phyloP scores from a whole-genome alignment of 2,113 vertebrate species.

The Tonatia bakeri region DNA sequence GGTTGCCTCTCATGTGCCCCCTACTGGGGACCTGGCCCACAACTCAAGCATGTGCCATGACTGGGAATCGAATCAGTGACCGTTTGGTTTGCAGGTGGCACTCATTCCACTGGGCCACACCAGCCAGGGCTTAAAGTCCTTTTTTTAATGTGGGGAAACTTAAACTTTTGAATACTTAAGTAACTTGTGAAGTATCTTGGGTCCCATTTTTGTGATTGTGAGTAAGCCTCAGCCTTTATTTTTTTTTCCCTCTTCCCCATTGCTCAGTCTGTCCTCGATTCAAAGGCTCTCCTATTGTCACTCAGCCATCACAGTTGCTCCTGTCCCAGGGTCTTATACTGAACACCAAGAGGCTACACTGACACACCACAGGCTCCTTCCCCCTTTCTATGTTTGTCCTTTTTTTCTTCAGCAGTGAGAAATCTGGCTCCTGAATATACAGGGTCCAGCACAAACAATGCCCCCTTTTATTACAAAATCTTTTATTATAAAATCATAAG shows the following conservation, averaged over 20 bases:
- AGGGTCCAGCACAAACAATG: too few relatives aligned
- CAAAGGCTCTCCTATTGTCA: neutral
- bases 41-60: too few relatives aligned
- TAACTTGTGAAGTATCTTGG: neutral
- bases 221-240: neutral
- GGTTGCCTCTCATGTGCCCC: too few relatives aligned
- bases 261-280: neutral
- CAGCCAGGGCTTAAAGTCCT: too few relatives aligned
- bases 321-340: neutral
- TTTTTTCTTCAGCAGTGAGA: neutral
- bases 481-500: too few relatives aligned
- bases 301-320: neutral
- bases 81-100: too few relatives aligned
- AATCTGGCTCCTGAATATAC: neutral
- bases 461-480: too few relatives aligned
- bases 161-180: neutral
- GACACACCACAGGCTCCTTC: fast-evolving
- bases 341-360: neutral
- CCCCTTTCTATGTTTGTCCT: neutral
- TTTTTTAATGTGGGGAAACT: neutral
- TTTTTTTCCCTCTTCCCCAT: neutral
- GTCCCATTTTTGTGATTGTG: neutral
- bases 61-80: too few relatives aligned
- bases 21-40: too few relatives aligned
- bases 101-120: too few relatives aligned